Evolutionary conservation across 1,140 invertebrate species (phyloP), one percentile per base, ranked within the genome.

Genomic region (Brachionus sp.): DNA sequence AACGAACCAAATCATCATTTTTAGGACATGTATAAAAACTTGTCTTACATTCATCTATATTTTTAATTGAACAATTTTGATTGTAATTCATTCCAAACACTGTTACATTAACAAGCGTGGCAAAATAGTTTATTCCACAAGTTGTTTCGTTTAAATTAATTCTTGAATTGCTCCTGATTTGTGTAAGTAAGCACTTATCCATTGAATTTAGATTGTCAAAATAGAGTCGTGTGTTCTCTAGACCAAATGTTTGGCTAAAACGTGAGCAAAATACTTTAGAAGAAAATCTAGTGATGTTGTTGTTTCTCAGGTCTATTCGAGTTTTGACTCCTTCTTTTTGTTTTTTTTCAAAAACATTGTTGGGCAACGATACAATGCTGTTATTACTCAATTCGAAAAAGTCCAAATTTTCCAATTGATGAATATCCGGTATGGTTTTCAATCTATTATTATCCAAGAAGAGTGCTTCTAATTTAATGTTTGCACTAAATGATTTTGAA

Each of bases 181-280:
- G 70, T 46, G 19, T 46, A 2, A 75, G 25, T 25, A 75, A 25
- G 44, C 70, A 75, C 9, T 3, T 75, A 12, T 44, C 19, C 2
- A 75, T 75, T 10, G 39, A 16, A 19, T 75, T 46, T 29, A 75
- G 5, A n/a, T 44, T 23, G 25, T 75, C 42, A 7, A 75, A 44
- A 16, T 25, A 25, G 4, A 75, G 25, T 13, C 29, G 10, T 42
- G 44, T 19, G 23, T 25, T 25, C 19, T 75, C 70, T 10, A 46
- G 44, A 5, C 39, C 70, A 46, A 75, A 75, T 75, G 70, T 44
- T 44, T 25, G 44, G 25, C 39, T 46, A 35, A 35, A 75, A 25
- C 44, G 39, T 29, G 70, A 75, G 25, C 70, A 75, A 46, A 75
- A 75, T 46, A 19, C 33, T 75, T 75, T 75, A 23, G 37, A 46